phyloP scores from a whole-genome alignment of 2,888 invertebrate species.

The Sycophila texana region DNA sequence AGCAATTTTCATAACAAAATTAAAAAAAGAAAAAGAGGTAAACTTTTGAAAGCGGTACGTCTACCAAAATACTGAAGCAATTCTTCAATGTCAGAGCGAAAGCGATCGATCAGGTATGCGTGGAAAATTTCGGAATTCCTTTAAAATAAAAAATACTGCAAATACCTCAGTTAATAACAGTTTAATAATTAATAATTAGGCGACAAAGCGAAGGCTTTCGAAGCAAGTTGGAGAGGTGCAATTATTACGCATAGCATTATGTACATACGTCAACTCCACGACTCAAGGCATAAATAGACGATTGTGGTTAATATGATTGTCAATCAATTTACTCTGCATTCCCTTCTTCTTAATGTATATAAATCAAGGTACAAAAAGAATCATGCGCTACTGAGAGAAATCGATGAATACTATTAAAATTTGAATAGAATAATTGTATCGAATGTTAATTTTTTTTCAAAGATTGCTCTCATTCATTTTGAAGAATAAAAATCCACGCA shows the following conservation, averaged over 20 bases:
- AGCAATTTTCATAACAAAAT: not conserved
- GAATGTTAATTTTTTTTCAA: not conserved
- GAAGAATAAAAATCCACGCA: not conserved
- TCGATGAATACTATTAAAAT: slow-evolving; percentile 1
- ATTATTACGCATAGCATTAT: slow-evolving; percentile 15
- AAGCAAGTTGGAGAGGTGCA: slow-evolving; percentile 56
- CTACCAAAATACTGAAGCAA: not conserved
- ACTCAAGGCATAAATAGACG: not conserved
- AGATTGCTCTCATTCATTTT: slow-evolving; percentile 20
- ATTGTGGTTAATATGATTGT: not conserved
- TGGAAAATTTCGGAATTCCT: not conserved
- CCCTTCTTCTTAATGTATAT: not conserved
- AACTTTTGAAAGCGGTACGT: not conserved
- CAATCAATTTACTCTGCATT: slow-evolving; percentile 24
- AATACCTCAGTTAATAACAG: slow-evolving; percentile 36
- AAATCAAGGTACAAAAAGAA: slow-evolving; percentile 1
- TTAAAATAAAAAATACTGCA: not conserved
- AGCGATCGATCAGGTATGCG: slow-evolving; percentile 4
- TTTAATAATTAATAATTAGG: slow-evolving; percentile 48
- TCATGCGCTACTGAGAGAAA: slow-evolving; percentile 39
- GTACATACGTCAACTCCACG: slow-evolving; percentile 23
- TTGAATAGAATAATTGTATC: not conserved
- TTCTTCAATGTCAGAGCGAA: not conserved
- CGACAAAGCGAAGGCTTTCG: slow-evolving; percentile 59
- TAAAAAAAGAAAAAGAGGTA: not conserved